These are phyloP conservation scores for Euleptes europaea DNA, from an alignment of 2,113 vertebrate genomes.

Conservation along the genomic window DNA sequence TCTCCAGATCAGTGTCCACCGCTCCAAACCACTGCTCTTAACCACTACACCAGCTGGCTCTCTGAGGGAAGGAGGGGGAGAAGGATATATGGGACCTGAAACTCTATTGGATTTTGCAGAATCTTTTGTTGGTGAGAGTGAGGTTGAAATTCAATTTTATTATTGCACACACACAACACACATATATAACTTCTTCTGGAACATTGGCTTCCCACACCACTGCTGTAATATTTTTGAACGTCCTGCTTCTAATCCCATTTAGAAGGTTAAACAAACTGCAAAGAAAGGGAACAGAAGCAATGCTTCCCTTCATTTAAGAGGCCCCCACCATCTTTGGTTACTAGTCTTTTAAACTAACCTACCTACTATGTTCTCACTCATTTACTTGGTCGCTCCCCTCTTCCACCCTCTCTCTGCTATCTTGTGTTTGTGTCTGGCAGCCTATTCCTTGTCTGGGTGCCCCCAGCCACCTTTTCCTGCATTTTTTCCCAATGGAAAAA, in stretches of 20 bases:
- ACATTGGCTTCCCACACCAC: background rate
- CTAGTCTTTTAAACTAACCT: background rate
- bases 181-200: background rate
- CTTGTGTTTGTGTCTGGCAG: background rate
- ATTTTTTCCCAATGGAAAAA: slow-evolving; percentile 59
- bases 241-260: slow-evolving; percentile 10
- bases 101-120: background rate
- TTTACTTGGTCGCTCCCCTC: background rate
- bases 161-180: background rate
- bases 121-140: background rate
- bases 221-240: background rate
- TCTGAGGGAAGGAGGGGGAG: no score
- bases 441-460: background rate
- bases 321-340: slow-evolving; percentile 9
- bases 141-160: background rate
- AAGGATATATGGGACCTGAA: background rate
- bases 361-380: no score
- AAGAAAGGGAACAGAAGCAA: background rate
- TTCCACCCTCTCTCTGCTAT: background rate
- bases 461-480: background rate
- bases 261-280: background rate
- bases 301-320: slow-evolving; percentile 3
- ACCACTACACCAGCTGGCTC: no score
- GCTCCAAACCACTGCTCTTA: no score
- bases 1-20: no score